Evolutionary conservation across 2,113 vertebrate species (phyloP).

Genomic region (Myocastor coypus): DNA sequence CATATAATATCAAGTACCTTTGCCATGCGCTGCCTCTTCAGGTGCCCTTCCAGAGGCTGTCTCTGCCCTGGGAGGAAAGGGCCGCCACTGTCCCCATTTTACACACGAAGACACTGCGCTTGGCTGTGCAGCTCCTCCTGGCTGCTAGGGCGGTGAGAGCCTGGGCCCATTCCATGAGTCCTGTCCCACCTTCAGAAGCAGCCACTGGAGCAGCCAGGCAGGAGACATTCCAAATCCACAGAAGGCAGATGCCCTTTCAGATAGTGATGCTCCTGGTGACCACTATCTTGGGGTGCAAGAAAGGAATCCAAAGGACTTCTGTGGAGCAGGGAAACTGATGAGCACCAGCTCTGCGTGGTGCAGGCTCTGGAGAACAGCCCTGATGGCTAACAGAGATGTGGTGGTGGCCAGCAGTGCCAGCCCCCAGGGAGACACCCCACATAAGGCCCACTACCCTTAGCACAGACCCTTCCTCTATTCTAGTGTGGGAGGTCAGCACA

Average conservation of each 20-base stretch:
- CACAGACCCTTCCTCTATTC: not conserved
- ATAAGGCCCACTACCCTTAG: fast-evolving
- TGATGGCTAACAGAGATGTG: fast-evolving
- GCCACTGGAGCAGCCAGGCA: not conserved
- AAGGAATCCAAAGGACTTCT: not conserved
- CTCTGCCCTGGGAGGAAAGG: not conserved
- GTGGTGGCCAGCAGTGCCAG: not conserved
- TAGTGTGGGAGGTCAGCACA: not conserved
- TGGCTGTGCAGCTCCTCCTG: not conserved
- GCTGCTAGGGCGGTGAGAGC: not conserved
- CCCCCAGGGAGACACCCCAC: not conserved
- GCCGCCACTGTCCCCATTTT: not conserved
- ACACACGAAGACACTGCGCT: not conserved
- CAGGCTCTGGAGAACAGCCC: not conserved
- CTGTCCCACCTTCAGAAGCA: not conserved
- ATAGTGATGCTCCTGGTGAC: too few species aligned
- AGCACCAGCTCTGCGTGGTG: fast-evolving
- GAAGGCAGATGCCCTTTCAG: not conserved
- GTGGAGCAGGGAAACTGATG: fast-evolving
- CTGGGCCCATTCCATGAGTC: fast-evolving
- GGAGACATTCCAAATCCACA: not conserved
- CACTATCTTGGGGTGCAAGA: not conserved
- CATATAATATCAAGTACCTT: not conserved
- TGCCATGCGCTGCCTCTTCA: fast-evolving
- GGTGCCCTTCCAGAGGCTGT: not conserved